These are phyloP conservation scores for Triplophysa bombifrons DNA, from an alignment of 2,797 vertebrate species.

Conservation along the genomic window DNA sequence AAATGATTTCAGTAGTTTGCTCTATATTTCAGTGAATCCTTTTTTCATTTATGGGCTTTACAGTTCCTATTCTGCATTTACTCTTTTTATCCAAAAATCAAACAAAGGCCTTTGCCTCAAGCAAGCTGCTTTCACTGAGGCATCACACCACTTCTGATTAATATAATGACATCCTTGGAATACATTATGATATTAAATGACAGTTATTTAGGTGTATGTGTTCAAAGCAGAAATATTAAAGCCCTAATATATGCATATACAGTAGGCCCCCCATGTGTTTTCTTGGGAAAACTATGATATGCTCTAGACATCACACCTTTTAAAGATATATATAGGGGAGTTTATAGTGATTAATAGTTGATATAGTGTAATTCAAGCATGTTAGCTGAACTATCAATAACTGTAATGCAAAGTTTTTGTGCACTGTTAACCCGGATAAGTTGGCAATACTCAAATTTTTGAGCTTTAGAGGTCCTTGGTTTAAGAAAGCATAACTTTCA, in stretches of 20 bases:
- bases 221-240: background rate
- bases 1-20: constrained; percentile 31
- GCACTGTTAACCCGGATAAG: too few relatives aligned
- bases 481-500: too few relatives aligned
- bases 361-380: too few relatives aligned
- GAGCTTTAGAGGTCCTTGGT: too few relatives aligned
- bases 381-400: too few relatives aligned
- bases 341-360: too few relatives aligned
- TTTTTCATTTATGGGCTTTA: constrained; percentile 2
- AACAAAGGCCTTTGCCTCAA: background rate
- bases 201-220: background rate
- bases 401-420: too few relatives aligned
- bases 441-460: too few relatives aligned
- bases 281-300: background rate
- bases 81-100: background rate
- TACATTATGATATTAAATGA: background rate
- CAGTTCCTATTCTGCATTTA: background rate
- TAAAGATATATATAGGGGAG: too few relatives aligned
- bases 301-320: too few relatives aligned
- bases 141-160: background rate
- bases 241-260: background rate
- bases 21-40: constrained; percentile 3
- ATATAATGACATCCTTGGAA: constrained; percentile 12
- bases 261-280: background rate
- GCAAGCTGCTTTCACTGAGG: background rate